Conservation (phyloP, 2,113 vertebrate species). For the Atlantisia rogersi region DNA sequence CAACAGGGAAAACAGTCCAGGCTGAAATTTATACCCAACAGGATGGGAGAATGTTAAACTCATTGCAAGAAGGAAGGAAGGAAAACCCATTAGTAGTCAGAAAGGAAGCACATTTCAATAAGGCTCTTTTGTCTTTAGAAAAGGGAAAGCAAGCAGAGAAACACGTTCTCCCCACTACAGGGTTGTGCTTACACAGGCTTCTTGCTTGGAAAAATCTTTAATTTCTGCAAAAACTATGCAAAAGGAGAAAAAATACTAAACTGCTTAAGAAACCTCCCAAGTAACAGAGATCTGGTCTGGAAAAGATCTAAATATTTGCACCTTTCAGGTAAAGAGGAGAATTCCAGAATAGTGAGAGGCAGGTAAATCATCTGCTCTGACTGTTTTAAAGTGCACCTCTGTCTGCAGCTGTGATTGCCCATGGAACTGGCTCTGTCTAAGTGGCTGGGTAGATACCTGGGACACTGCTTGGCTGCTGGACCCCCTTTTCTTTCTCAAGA, state of each 20-base stretch:
- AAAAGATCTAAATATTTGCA: background rate
- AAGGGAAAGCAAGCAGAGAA: constrained; percentile 52
- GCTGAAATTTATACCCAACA: constrained; percentile 48
- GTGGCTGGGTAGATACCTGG: background rate
- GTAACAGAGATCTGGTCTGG: background rate
- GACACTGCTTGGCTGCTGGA: background rate
- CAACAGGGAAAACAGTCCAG: constrained; percentile 18
- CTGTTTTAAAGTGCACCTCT: background rate
- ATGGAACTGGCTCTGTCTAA: background rate
- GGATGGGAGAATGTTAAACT: constrained; percentile 61
- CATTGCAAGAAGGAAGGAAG: constrained; percentile 64
- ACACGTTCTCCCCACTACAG: background rate
- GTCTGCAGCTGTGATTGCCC: background rate
- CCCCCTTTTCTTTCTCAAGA: background rate
- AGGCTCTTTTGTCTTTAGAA: constrained; percentile 55
- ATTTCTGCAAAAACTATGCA: background rate
- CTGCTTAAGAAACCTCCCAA: background rate
- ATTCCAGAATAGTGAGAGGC: background rate
- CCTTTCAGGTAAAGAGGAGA: background rate
- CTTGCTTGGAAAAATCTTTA: background rate
- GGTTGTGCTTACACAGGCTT: background rate
- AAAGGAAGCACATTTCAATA: constrained; percentile 65
- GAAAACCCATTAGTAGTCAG: constrained; percentile 54
- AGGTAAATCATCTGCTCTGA: background rate
- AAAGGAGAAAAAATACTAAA: background rate